Conservation (phyloP, 2,113 vertebrate genomes). For the Brachypteracias leptosomus region DNA sequence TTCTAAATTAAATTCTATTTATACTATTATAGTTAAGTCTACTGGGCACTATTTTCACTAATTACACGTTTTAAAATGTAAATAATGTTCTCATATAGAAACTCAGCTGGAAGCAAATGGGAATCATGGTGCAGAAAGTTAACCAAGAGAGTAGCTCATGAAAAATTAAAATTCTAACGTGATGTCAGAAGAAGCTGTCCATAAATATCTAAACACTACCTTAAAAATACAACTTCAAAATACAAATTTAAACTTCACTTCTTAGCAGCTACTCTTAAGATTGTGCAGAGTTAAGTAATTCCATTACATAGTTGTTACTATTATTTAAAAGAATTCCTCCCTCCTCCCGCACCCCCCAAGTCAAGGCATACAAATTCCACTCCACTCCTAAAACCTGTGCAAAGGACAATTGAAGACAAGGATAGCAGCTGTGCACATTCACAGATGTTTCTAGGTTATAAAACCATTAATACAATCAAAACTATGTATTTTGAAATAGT, state of each 20-base stretch:
- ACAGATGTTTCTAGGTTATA: neutral
- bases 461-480: neutral
- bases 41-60: neutral
- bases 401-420: neutral
- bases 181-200: neutral
- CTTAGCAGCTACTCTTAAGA: neutral
- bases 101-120: neutral
- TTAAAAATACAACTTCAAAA: neutral
- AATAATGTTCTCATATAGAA: neutral
- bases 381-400: neutral
- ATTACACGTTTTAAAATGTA: neutral
- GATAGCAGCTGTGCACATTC: neutral
- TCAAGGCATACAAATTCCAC: neutral
- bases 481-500: neutral
- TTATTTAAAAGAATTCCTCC: neutral
- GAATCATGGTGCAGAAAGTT: neutral
- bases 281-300: neutral
- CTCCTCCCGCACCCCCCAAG: fast-evolving
- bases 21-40: neutral
- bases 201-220: neutral
- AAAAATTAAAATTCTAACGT: neutral
- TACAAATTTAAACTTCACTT: neutral
- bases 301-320: neutral
- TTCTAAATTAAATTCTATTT: neutral
- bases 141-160: neutral